A percentile compares a stretch with the other conserved stretches of the same genome.
Evolutionary conservation across 2,113 vertebrate genomes (phyloP).

Genomic region (Corapipo altera): DNA sequence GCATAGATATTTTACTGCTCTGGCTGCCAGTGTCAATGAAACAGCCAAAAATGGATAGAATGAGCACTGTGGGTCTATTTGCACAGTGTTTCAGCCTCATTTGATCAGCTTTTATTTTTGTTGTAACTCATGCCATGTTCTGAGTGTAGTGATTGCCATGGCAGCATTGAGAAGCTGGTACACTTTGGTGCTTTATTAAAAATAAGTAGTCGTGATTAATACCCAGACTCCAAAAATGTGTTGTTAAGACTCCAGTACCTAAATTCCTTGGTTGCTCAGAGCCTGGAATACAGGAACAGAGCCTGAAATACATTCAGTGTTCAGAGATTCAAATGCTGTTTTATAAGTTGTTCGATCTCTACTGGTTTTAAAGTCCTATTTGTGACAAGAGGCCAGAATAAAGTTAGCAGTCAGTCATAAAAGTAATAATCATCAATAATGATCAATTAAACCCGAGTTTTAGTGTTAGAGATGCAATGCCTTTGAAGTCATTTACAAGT

Average conservation of each 20-base stretch:
- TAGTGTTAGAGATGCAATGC: not conserved
- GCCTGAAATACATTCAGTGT: not conserved
- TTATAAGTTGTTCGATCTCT: not conserved
- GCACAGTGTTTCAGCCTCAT: not conserved
- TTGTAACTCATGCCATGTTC: not conserved
- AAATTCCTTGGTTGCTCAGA: not conserved
- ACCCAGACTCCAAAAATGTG: not conserved
- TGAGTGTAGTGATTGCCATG: not conserved
- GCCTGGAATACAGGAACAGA: not conserved
- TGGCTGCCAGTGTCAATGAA: not conserved
- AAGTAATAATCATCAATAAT: not conserved
- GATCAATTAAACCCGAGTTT: not conserved
- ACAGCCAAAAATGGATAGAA: not conserved
- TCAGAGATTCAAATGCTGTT: not conserved
- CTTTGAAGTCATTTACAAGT: not conserved
- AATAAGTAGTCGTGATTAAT: not conserved
- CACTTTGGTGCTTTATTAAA: not conserved
- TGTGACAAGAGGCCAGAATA: not conserved
- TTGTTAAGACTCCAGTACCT: not conserved
- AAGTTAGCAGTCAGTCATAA: not conserved
- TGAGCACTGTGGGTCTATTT: not conserved
- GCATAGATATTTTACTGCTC: not conserved
- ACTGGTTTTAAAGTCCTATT: not conserved
- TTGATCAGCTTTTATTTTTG: not conserved
- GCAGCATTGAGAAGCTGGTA: not conserved